These are phyloP conservation scores for Lathamus discolor DNA, from an alignment of 2,113 vertebrate species.

Conservation along the genomic window DNA sequence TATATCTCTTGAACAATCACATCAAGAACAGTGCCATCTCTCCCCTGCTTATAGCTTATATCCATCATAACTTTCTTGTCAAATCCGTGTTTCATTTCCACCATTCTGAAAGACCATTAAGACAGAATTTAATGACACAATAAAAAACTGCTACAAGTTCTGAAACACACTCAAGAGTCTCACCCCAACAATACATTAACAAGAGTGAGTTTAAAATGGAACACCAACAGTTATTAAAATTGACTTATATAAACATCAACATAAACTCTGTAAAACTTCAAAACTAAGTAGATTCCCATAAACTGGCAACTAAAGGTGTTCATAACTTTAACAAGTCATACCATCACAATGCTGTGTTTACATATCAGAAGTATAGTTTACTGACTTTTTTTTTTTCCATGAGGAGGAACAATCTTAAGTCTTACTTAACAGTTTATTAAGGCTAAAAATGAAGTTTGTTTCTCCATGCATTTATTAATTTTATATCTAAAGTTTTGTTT, in stretches of 20 bases:
- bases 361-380: background rate
- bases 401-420: background rate
- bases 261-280: background rate
- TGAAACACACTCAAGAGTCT: background rate
- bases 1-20: slow-evolving; percentile 89
- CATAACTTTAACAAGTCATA: background rate
- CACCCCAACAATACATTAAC: background rate
- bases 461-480: background rate
- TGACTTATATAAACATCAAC: background rate
- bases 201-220: background rate
- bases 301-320: background rate
- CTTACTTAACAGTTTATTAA: background rate
- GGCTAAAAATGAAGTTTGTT: background rate
- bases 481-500: background rate
- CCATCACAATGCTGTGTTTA: background rate
- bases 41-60: slow-evolving; percentile 84
- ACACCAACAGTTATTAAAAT: background rate
- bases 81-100: slow-evolving; percentile 87
- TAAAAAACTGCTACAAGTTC: background rate
- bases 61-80: slow-evolving; percentile 94
- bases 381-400: background rate
- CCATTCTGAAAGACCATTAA: slow-evolving; percentile 84
- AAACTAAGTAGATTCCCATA: background rate
- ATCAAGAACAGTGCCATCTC: slow-evolving; percentile 82
- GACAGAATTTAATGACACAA: background rate